Evolutionary conservation across 2,113 vertebrate species (phyloP).

Genomic region (Plotosus lineatus): DNA sequence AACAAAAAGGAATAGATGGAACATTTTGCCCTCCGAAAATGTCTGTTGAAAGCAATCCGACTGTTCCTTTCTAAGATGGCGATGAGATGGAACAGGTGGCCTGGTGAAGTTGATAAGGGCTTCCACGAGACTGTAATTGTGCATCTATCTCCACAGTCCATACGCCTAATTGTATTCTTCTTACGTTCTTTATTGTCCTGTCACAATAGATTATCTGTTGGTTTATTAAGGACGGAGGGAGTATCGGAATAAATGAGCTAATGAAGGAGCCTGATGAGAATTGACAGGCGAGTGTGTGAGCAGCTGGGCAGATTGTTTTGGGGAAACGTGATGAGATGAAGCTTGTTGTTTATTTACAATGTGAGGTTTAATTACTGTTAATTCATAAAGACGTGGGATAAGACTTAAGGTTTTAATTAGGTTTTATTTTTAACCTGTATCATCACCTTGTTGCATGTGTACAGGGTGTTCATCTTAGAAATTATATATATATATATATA

Average conservation of each 20-base stretch:
- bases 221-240: constrained; percentile 63
- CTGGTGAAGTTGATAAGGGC: constrained; percentile 59
- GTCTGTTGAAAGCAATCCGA: no score
- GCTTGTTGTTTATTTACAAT: neutral
- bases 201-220: constrained; percentile 66
- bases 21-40: no score
- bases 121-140: constrained; percentile 61
- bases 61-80: constrained; percentile 53
- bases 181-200: constrained; percentile 69
- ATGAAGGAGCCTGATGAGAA: constrained; percentile 59
- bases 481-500: no score
- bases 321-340: neutral
- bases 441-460: neutral
- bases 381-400: neutral
- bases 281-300: constrained; percentile 54
- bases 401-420: constrained; percentile 11
- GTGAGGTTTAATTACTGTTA: neutral
- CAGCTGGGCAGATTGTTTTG: constrained; percentile 8
- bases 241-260: constrained; percentile 60
- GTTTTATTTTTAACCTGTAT: neutral
- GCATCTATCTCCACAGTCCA: constrained; percentile 65
- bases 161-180: constrained; percentile 62
- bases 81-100: constrained; percentile 56
- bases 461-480: no score
- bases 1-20: no score